Evolutionary conservation across 1,140 invertebrate species (phyloP).

Genomic region (Scaptomyza graminum): DNA sequence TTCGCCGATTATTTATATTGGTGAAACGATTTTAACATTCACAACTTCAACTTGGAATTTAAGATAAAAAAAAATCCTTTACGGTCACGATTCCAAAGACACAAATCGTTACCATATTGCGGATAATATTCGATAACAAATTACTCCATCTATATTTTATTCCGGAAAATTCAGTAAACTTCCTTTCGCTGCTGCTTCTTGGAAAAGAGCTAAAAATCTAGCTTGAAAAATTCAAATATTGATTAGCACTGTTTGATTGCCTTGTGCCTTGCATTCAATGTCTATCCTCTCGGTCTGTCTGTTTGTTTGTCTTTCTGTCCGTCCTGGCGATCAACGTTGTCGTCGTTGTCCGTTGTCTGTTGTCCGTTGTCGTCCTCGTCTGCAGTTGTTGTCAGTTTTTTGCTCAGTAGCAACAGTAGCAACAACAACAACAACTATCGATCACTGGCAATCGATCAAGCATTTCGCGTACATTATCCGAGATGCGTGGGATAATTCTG

Average conservation of each 20-base stretch:
- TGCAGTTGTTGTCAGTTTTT: conserved; percentile 63
- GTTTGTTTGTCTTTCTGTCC: conserved; percentile 33
- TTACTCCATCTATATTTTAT: not conserved
- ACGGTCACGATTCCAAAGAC: too few relatives aligned
- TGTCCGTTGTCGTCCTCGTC: conserved; percentile 23
- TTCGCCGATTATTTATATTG: too few relatives aligned
- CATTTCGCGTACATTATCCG: conserved; percentile 83
- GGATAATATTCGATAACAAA: too few relatives aligned
- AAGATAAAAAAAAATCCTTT: too few relatives aligned
- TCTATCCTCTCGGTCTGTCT: conserved; percentile 13
- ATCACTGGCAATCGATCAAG: conserved; percentile 81
- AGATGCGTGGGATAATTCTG: conserved; percentile 83
- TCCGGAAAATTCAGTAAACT: too few relatives aligned
- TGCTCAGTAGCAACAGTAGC: conserved; percentile 40
- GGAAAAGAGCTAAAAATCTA: conserved; percentile 3
- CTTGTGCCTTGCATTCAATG: conserved; percentile 1
- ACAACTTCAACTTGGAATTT: too few relatives aligned
- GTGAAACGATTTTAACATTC: too few relatives aligned
- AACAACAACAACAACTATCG: conserved; percentile 54
- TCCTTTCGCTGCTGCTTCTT: too few relatives aligned
- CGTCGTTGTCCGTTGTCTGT: conserved; percentile 24
- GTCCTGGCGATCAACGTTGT: conserved; percentile 57
- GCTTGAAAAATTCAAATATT: not conserved
- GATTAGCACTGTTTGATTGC: not conserved
- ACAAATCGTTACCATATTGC: too few relatives aligned